Conservation (phyloP, 2,888 invertebrate genomes). For the Acanthopleura granulata region DNA sequence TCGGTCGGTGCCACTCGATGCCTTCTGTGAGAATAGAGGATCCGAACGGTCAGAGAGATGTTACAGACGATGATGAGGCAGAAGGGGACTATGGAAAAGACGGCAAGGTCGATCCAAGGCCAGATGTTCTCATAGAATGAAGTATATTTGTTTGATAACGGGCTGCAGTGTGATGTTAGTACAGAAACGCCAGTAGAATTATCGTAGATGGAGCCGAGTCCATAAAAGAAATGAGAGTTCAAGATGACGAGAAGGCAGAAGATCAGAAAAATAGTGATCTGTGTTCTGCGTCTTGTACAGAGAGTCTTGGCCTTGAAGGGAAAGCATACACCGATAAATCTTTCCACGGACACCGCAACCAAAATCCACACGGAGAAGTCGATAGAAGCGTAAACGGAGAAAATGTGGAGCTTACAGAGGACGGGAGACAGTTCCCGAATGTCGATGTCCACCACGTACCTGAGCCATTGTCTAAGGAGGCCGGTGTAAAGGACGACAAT, state of each 20-base stretch:
- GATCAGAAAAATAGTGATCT: constrained; percentile 31
- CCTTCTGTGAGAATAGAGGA: constrained; percentile 34
- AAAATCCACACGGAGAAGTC: constrained; percentile 61
- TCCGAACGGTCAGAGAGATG: constrained; percentile 44
- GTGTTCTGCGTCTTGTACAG: constrained; percentile 38
- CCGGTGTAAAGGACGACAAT: constrained; percentile 51
- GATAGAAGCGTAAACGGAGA: constrained; percentile 49
- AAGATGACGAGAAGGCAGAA: constrained; percentile 34
- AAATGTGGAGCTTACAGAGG: constrained; percentile 47
- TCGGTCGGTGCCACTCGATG: constrained; percentile 21
- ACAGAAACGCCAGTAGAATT: not conserved
- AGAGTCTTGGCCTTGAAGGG: constrained; percentile 44
- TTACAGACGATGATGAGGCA: constrained; percentile 50
- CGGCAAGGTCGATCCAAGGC: constrained; percentile 58
- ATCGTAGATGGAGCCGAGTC: constrained; percentile 29
- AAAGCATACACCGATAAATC: constrained; percentile 50
- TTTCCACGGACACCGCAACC: constrained; percentile 56
- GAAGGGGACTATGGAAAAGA: constrained; percentile 53
- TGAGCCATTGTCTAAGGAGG: constrained; percentile 48
- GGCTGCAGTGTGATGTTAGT: constrained; percentile 26
- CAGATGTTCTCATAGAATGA: constrained; percentile 40
- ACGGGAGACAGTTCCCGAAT: constrained; percentile 35
- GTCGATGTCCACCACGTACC: constrained; percentile 36
- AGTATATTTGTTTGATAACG: constrained; percentile 29
- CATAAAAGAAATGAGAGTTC: constrained; percentile 49